Conservation (phyloP, 2,113 vertebrate genomes). For the Gymnorhina tibicen region DNA sequence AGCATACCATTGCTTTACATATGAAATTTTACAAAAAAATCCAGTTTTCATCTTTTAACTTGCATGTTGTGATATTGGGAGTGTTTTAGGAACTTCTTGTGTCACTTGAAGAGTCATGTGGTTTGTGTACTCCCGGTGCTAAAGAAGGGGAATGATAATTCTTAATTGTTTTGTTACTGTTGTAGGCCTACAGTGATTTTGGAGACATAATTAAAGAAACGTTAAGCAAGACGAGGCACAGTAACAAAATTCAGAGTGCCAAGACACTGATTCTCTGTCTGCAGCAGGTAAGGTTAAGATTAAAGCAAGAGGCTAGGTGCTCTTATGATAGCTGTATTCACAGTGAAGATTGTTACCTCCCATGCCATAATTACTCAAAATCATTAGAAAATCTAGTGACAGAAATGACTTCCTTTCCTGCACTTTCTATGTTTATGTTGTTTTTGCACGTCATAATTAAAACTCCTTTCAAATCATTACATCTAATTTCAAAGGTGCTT, state of each 20-base stretch:
- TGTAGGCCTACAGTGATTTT: slow-evolving; percentile 82
- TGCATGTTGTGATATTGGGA: neutral
- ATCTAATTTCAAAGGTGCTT: neutral
- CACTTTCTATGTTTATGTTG: neutral
- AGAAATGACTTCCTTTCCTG: neutral
- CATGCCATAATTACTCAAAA: neutral
- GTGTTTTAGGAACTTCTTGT: neutral
- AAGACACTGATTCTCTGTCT: slow-evolving; percentile 82
- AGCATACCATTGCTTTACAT: neutral
- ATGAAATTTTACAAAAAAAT: neutral
- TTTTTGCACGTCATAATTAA: neutral
- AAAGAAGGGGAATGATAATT: neutral
- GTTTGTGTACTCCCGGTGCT: neutral
- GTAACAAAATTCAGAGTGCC: slow-evolving; percentile 82
- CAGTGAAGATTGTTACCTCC: neutral
- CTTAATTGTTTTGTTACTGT: neutral
- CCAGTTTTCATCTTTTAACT: neutral
- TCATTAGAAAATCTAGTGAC: neutral
- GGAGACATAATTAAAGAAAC: slow-evolving; percentile 93
- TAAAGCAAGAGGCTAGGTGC: neutral
- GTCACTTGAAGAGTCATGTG: neutral
- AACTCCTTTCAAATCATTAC: neutral
- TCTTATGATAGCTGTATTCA: neutral
- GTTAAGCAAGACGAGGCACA: slow-evolving; percentile 78
- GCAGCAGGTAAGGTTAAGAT: slow-evolving; percentile 82